A percentile compares a stretch with the other conserved stretches of the same genome.
Evolutionary conservation across 2,113 vertebrate species (phyloP).

Genomic region (Salvator merianae): DNA sequence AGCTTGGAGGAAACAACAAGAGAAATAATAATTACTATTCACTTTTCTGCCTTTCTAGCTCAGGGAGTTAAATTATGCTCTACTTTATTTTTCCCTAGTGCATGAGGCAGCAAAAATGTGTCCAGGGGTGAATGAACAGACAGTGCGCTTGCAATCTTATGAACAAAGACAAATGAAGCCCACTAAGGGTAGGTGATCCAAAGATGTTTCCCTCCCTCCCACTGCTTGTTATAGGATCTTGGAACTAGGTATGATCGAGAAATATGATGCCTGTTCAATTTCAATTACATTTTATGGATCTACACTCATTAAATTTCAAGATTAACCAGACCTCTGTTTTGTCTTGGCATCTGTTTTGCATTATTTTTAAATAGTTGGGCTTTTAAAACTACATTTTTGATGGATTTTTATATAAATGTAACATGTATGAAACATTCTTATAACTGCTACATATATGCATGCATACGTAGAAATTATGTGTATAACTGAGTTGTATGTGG

Average conservation of each 20-base stretch:
- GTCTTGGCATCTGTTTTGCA: too few species aligned
- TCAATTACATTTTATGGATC: too few species aligned
- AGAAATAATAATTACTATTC: slow-evolving; percentile 68
- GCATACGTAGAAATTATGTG: too few species aligned
- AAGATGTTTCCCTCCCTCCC: slow-evolving; percentile 53
- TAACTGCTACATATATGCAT: too few species aligned
- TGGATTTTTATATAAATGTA: too few species aligned
- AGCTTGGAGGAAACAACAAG: neutral
- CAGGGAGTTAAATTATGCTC: slow-evolving; percentile 69
- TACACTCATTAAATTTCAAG: too few species aligned
- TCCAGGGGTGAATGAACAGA: slow-evolving; percentile 59
- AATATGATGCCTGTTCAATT: too few species aligned
- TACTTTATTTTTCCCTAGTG: slow-evolving; percentile 71
- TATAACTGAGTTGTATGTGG: too few species aligned
- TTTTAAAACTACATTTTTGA: too few species aligned
- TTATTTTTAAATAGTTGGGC: too few species aligned
- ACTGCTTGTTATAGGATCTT: slow-evolving; percentile 43
- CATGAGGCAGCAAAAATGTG: slow-evolving; percentile 69
- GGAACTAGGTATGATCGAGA: slow-evolving; percentile 16
- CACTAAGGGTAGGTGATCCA: slow-evolving; percentile 60
- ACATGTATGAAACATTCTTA: too few species aligned
- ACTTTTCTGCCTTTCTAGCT: slow-evolving; percentile 50
- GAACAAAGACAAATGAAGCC: slow-evolving; percentile 61
- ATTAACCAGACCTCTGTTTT: too few species aligned
- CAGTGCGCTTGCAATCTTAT: slow-evolving; percentile 54